Conservation (phyloP, 1,140 invertebrate genomes). For the Sinonovacula constricta region DNA sequence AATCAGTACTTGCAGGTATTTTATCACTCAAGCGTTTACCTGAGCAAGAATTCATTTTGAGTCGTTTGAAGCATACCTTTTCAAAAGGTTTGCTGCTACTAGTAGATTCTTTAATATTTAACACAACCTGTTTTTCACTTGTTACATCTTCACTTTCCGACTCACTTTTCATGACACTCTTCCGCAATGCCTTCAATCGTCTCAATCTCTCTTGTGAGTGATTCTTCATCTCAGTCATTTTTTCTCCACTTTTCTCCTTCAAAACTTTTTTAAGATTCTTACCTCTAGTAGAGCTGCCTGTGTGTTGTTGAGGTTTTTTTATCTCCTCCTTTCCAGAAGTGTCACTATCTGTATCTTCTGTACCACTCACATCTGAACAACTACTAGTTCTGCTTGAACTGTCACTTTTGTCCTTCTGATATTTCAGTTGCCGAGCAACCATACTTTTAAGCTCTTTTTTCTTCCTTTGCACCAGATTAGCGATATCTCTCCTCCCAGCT, state of each 20-base stretch:
- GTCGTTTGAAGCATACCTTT: constrained; percentile 27
- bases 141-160: constrained; percentile 58
- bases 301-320: constrained; percentile 10
- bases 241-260: constrained; percentile 13
- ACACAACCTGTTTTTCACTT: constrained; percentile 17
- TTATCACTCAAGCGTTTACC: background rate
- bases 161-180: constrained; percentile 60
- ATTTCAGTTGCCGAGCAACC: constrained; percentile 18
- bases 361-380: constrained; percentile 70
- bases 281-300: constrained; percentile 48
- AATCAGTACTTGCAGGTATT: constrained; percentile 35
- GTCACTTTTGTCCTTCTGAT: background rate
- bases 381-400: constrained; percentile 25
- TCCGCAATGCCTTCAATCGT: constrained; percentile 60
- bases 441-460: constrained; percentile 17
- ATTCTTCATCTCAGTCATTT: constrained; percentile 3
- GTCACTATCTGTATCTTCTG: constrained; percentile 39
- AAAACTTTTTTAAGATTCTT: constrained; percentile 34
- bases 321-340: constrained; percentile 47
- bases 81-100: constrained; percentile 1
- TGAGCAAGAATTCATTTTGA: constrained; percentile 18
- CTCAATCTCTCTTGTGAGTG: constrained; percentile 60
- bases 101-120: background rate
- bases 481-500: background rate
- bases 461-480: constrained; percentile 19